phyloP scores from a whole-genome alignment of 64 coral and sea anemone species.

The Platygyra sinensis region DNA sequence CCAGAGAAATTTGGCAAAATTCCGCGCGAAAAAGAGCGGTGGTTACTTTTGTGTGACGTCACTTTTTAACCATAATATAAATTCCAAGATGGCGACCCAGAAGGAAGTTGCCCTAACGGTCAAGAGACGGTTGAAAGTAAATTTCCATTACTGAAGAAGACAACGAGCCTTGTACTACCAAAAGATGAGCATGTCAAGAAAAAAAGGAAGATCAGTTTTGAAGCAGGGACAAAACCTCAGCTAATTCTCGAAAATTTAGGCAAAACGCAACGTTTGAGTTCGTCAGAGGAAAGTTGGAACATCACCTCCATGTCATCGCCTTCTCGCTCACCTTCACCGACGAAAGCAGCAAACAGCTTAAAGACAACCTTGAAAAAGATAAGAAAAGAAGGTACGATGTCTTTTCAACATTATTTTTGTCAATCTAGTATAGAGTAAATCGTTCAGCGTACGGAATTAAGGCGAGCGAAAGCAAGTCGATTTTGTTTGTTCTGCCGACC shows the following conservation, averaged over 20 bases:
- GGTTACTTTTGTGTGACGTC: background rate
- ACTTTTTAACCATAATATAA: slow-evolving; percentile 43
- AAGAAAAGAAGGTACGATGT: slow-evolving; percentile 76
- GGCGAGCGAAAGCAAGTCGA: background rate
- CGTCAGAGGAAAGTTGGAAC: slow-evolving; percentile 84
- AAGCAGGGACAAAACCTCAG: slow-evolving; percentile 39
- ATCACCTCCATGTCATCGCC: slow-evolving; percentile 75
- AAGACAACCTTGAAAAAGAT: slow-evolving; percentile 95
- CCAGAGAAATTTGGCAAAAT: background rate
- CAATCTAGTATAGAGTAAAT: background rate
- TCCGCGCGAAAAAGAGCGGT: background rate
- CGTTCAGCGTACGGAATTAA: background rate
- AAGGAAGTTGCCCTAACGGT: slow-evolving; percentile 41
- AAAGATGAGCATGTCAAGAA: slow-evolving; percentile 80
- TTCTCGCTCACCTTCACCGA: slow-evolving; percentile 71
- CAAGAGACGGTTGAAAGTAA: slow-evolving; percentile 8
- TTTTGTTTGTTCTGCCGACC: background rate
- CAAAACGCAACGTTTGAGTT: slow-evolving; percentile 67
- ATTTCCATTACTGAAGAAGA: slow-evolving; percentile 35
- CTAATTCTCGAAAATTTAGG: slow-evolving; percentile 30
- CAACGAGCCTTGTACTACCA: slow-evolving; percentile 27
- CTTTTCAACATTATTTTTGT: background rate
- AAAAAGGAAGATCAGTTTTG: slow-evolving; percentile 80
- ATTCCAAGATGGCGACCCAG: slow-evolving; percentile 43
- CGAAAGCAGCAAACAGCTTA: slow-evolving; percentile 67